Conservation (phyloP, 2,888 invertebrate species). For the Amaurobius ferox region DNA sequence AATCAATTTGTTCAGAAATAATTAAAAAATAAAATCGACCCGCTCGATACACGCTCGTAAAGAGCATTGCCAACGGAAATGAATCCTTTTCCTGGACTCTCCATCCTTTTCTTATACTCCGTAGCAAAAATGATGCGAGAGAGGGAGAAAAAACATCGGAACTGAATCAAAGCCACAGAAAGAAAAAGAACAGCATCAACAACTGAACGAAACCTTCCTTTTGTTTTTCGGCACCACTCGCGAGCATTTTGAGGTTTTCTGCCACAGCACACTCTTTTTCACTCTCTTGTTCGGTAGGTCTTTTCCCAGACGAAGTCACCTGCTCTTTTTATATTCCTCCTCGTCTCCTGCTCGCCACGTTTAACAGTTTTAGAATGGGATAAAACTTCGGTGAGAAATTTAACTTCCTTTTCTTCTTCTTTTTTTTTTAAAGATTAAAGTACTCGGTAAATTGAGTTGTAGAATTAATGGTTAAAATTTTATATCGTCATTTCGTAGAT, state of each 20-base stretch:
- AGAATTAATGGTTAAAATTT: no score
- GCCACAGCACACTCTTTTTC: not conserved
- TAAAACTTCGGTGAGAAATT: no score
- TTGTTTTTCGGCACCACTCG: conserved; percentile 62
- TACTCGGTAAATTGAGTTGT: no score
- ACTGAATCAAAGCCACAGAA: conserved; percentile 58
- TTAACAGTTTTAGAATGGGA: no score
- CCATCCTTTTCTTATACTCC: not conserved
- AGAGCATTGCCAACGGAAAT: conserved; percentile 65
- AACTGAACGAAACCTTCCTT: conserved; percentile 50
- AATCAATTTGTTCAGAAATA: not conserved
- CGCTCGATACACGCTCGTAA: conserved; percentile 48
- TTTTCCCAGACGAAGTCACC: no score
- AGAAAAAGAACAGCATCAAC: conserved; percentile 50
- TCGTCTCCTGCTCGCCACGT: no score
- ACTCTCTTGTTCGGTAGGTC: not conserved
- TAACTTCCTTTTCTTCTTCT: no score
- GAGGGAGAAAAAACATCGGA: conserved; percentile 12
- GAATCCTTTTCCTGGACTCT: conserved; percentile 31
- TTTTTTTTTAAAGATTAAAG: no score
- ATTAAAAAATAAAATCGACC: conserved; percentile 52
- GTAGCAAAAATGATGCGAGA: not conserved
- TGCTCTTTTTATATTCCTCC: no score
- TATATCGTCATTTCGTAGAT: no score
- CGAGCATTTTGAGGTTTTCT: conserved; percentile 63